A percentile compares a stretch with the other conserved stretches of the same genome.
Conservation (phyloP, 1,140 invertebrate genomes). For the Nymphalis io region DNA sequence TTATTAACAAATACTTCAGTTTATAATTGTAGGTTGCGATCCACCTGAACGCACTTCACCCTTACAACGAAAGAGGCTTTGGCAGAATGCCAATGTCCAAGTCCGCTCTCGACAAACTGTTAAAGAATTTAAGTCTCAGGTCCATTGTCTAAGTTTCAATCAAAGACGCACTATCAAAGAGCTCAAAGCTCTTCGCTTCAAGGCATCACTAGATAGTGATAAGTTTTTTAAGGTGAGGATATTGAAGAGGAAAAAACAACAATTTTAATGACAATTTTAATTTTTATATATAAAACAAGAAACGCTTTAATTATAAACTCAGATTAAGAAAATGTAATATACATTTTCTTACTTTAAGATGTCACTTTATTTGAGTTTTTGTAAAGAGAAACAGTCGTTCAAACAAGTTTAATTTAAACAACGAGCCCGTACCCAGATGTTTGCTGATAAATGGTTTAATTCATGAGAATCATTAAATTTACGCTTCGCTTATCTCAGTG, state of each 20-base stretch:
- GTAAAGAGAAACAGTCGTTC: constrained; percentile 58
- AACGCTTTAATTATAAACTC: constrained; percentile 18
- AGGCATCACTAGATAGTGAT: constrained; percentile 21
- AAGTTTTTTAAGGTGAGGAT: constrained; percentile 10
- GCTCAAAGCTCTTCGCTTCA: constrained; percentile 32
- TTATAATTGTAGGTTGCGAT: constrained; percentile 29
- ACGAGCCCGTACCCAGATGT: constrained; percentile 63
- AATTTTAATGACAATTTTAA: constrained; percentile 3
- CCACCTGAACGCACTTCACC: constrained; percentile 39
- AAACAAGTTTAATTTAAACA: constrained; percentile 67
- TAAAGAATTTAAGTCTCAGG: constrained; percentile 49
- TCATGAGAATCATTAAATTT: constrained; percentile 55
- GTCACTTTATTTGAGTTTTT: constrained; percentile 60
- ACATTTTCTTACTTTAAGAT: constrained; percentile 54
- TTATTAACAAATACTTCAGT: constrained; percentile 21
- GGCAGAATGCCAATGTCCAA: constrained; percentile 41
- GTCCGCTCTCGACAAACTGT: constrained; percentile 44
- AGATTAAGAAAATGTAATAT: constrained; percentile 33
- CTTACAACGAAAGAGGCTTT: constrained; percentile 32
- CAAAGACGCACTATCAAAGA: constrained; percentile 31
- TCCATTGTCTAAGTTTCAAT: constrained; percentile 50
- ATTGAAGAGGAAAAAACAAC: neutral
- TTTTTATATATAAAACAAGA: constrained; percentile 3
- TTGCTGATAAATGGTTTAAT: constrained; percentile 65
- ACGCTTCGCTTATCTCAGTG: constrained; percentile 31